Base-by-base conservation (phyloP, 1,140 invertebrate genomes). In the Adelges cooleyi region DNA sequence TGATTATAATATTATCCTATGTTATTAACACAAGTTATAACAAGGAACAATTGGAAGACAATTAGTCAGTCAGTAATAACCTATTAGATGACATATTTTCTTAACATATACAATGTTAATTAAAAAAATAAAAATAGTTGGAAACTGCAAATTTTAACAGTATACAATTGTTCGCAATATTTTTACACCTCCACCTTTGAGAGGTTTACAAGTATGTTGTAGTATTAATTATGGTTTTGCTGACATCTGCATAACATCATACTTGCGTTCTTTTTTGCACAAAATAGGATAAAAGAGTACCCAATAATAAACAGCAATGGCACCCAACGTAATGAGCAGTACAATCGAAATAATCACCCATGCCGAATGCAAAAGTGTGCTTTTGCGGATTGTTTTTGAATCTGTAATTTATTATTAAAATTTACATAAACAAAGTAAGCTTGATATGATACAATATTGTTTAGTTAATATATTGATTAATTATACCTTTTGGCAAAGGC, bases 271-370 rank as follows among this genome's bases (percentile, higher is more conserved):
- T 65, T 79, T 80, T 66, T 78, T 77, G 68, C 79, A 82, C 13
- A 82, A 67, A 54, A 81, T 74, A 10, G 80, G 81, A 72, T 82
- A 82, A 69, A 81, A 82, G 66, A 82, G 77, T 25, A 80, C 78
- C 66, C 80, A 78, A 69, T 82, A 82, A 70, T 82, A 83, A 50
- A 79, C 76, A 8, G 77, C 75, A 49, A 79, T 74, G n/a, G 76
- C 76, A 13, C 76, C 68, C n/a, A 82, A 68, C 50, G 81, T 78
- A 9, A 79, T 69, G 22, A 74, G 74, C 8, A 82, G 72, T 67
- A 81, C 75, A 18, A 82, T 70, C 22, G 75, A 72, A 20, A 83
- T 76, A 23, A 82, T 77, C 29, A 81, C 80, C 76, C 81, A 83
- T 2, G 81, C 81, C 2, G 80, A 81, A 15, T 25, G 53, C 0